phyloP scores from a whole-genome alignment of 1,140 invertebrate genomes.

The Belonocnema kinseyi region DNA sequence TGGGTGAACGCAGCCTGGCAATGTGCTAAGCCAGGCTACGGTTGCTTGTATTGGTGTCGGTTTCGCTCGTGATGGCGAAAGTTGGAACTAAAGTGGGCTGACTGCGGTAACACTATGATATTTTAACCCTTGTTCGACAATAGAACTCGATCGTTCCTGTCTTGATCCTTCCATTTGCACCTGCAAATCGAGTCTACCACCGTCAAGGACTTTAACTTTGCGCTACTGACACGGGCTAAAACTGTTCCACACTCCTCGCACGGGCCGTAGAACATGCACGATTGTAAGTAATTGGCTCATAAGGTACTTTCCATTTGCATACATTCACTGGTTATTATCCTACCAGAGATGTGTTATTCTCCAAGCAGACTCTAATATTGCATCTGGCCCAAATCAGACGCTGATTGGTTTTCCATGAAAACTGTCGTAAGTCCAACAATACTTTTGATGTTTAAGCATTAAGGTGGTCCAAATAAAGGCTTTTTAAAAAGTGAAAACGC shows the following conservation, averaged over 20 bases:
- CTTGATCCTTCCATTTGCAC: slow-evolving; percentile 7
- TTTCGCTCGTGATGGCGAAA: not conserved
- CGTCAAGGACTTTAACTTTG: not conserved
- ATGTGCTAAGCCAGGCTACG: slow-evolving; percentile 62
- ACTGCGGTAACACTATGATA: slow-evolving; percentile 30
- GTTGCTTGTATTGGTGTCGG: slow-evolving; percentile 26
- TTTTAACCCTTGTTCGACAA: slow-evolving; percentile 36
- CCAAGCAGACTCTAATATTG: too few species aligned
- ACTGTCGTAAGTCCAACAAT: too few species aligned
- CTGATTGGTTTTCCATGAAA: too few species aligned
- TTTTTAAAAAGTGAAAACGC: too few species aligned
- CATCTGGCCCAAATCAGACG: too few species aligned
- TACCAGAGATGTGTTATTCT: not conserved
- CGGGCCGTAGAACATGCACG: not conserved
- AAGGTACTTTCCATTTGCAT: not conserved
- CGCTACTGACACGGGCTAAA: not conserved
- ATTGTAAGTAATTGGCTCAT: not conserved
- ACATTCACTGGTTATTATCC: slow-evolving; percentile 2
- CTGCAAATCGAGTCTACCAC: not conserved
- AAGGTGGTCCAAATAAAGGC: too few species aligned
- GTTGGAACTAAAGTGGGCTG: slow-evolving; percentile 17
- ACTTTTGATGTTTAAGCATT: too few species aligned
- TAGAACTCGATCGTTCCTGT: not conserved
- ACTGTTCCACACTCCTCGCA: not conserved
- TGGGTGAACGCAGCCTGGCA: slow-evolving; percentile 67